Evolutionary conservation across 1,140 invertebrate genomes (phyloP).

Genomic region (Paraescarpia echinospica): DNA sequence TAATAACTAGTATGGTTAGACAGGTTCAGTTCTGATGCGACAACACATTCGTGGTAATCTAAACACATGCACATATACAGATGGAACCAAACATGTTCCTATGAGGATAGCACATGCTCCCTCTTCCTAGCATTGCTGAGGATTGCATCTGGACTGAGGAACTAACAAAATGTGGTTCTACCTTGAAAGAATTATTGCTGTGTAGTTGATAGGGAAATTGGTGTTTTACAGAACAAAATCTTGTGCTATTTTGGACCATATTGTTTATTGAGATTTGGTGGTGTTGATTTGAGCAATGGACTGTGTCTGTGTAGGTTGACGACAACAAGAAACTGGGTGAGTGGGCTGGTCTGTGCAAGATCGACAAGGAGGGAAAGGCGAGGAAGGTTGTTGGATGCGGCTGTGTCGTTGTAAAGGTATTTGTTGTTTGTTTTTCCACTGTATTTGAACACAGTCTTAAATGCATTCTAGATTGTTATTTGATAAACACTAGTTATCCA

Average conservation of each 20-base stretch:
- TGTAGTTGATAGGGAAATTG: too few species aligned
- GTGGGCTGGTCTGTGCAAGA: conserved; percentile 98
- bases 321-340: conserved; percentile 99
- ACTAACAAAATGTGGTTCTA: not conserved
- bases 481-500: not conserved
- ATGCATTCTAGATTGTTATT: not conserved
- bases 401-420: conserved; percentile 84
- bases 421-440: not conserved
- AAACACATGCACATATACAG: not conserved
- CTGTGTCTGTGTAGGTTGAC: conserved; percentile 69
- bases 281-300: not conserved
- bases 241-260: too few species aligned
- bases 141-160: conserved; percentile 29
- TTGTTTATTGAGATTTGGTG: too few species aligned
- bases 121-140: conserved; percentile 40
- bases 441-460: not conserved
- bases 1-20: too few species aligned
- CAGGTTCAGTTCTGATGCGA: too few species aligned
- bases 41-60: too few species aligned
- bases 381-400: conserved; percentile 98
- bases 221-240: too few species aligned
- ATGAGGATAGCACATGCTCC: conserved; percentile 34
- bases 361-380: conserved; percentile 97
- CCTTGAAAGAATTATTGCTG: too few species aligned
- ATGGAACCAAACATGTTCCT: not conserved